Conservation (phyloP, 1,140 invertebrate species). For the Apis laboriosa region DNA sequence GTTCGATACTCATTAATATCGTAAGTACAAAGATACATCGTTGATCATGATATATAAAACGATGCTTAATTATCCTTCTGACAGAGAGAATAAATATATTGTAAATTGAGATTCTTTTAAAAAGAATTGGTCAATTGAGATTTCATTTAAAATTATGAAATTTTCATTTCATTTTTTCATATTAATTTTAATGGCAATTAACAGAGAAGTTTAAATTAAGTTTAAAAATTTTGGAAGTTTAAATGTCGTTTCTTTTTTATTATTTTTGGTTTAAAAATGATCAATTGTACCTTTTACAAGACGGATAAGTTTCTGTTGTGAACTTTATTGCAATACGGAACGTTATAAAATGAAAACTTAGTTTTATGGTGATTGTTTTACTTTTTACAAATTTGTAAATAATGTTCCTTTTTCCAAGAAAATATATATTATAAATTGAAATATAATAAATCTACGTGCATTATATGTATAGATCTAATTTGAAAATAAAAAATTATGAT, state of each 20-base stretch:
- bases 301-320: background rate
- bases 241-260: background rate
- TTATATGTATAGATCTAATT: no score
- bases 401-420: no score
- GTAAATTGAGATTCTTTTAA: background rate
- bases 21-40: constrained; percentile 63
- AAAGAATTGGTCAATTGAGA: background rate
- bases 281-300: background rate
- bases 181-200: background rate
- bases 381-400: background rate
- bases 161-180: no score
- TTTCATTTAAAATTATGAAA: background rate
- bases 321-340: background rate
- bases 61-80: constrained; percentile 30
- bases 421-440: no score
- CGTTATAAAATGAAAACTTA: background rate
- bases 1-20: constrained; percentile 50
- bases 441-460: no score
- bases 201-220: background rate
- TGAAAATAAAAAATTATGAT: background rate
- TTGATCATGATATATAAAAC: constrained; percentile 49
- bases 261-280: background rate
- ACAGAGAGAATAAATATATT: background rate
- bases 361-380: no score
- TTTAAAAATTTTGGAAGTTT: background rate